Percentiles rank a stretch among this genome's conserved stretches.
Evolutionary conservation across 2,797 vertebrate genomes (phyloP).

Genomic region (Holocentrus rufus): DNA sequence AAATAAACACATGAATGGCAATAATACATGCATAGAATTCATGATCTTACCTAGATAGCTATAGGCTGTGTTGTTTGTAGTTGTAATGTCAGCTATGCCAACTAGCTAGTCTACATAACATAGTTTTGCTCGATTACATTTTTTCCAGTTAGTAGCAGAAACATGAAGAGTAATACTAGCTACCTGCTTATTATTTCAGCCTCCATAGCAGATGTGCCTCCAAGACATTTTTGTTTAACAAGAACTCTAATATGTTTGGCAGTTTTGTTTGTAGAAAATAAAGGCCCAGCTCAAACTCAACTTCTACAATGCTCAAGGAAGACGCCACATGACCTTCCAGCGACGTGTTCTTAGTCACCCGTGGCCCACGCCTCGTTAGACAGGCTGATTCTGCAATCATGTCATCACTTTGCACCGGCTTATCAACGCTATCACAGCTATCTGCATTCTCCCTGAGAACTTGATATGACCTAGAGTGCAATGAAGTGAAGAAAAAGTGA

Average conservation of each 20-base stretch:
- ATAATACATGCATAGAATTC: too few relatives aligned
- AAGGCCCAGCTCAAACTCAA: background rate
- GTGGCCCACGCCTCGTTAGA: slow-evolving; percentile 67
- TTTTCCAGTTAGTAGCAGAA: too few relatives aligned
- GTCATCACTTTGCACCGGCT: slow-evolving; percentile 80
- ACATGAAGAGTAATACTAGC: background rate
- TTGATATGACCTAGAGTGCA: slow-evolving; percentile 78
- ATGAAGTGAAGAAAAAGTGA: slow-evolving; percentile 42
- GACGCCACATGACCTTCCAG: slow-evolving; percentile 49
- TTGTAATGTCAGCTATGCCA: too few relatives aligned
- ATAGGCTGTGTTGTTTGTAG: too few relatives aligned
- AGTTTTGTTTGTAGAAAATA: slow-evolving; percentile 21
- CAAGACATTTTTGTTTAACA: background rate
- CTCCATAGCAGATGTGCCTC: background rate
- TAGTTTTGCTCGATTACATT: too few relatives aligned
- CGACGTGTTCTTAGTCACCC: slow-evolving; percentile 68
- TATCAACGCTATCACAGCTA: slow-evolving; percentile 75
- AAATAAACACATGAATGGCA: too few relatives aligned
- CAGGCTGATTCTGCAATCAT: slow-evolving; percentile 75
- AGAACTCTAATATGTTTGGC: slow-evolving; percentile 8
- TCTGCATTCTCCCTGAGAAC: slow-evolving; percentile 78
- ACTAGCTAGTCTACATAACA: too few relatives aligned
- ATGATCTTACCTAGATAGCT: too few relatives aligned
- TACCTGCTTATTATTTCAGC: background rate
- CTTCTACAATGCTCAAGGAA: slow-evolving; percentile 28